Conservation (phyloP, 1,140 invertebrate species). For the Coptotermes formosanus region DNA sequence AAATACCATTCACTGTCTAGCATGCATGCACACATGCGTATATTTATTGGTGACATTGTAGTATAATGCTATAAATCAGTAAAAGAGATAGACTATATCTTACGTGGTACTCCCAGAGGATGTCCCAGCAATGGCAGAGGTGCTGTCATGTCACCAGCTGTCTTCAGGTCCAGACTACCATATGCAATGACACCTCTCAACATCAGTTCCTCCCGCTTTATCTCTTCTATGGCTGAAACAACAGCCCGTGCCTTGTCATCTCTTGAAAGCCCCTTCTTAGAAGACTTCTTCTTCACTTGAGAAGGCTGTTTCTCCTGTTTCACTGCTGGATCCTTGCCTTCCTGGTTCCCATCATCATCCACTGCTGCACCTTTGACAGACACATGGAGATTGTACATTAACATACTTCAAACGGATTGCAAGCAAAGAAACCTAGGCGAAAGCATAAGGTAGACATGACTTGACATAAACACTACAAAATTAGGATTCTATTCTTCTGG, state of each 20-base stretch:
- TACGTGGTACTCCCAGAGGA: neutral
- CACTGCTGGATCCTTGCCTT: neutral
- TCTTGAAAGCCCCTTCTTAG: conserved; percentile 21
- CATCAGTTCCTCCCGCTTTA: conserved; percentile 32
- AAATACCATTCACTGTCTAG: too few relatives aligned
- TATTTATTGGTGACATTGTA: too few relatives aligned
- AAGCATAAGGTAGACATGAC: too few relatives aligned
- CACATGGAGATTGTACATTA: too few relatives aligned
- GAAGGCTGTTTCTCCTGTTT: neutral
- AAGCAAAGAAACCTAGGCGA: too few relatives aligned
- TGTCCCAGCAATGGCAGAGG: conserved; percentile 21
- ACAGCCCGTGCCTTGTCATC: conserved; percentile 34
- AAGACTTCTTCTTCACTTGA: conserved; percentile 7
- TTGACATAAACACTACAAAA: too few relatives aligned
- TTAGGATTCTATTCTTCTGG: too few relatives aligned
- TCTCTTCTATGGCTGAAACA: conserved; percentile 31
- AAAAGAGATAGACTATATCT: neutral
- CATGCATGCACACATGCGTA: too few relatives aligned
- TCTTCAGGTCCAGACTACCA: neutral
- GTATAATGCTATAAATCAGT: too few relatives aligned
- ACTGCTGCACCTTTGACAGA: neutral
- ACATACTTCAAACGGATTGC: too few relatives aligned
- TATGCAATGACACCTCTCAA: conserved; percentile 24
- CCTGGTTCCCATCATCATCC: neutral
- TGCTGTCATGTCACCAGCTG: conserved; percentile 22